Base-by-base conservation (phyloP, 2,797 vertebrate species). In the Bufotes viridis region DNA sequence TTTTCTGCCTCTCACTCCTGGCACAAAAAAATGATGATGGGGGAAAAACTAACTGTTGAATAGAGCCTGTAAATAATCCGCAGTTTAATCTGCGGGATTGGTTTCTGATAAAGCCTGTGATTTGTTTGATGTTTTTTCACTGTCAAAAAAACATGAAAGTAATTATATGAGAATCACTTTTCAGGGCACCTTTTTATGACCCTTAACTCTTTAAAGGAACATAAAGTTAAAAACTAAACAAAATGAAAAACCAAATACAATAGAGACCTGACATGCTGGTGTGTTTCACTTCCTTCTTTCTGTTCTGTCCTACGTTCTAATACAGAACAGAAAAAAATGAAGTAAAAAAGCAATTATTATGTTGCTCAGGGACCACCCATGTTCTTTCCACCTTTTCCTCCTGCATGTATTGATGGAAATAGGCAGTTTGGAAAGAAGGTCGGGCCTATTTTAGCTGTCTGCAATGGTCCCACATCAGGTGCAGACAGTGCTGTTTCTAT, bases 61-160 rank as follows among this genome's bases (percentile, higher is more conserved):
- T 61, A 57, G 12, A 75, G 55, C 75, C 55, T 17, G n/a, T 51
- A 84, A 84, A 57, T 74, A 84, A 84, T 84, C 63, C 55, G 49
- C 26, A 3, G 7, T 58, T 75, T 84, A 84, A 84, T 84, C 69
- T 84, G 29, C 20, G 20, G 67, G 24, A 74, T 72, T 84, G 82
- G 24, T 60, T 72, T 26, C 24, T 58, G 69, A 74, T 74, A 69
- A 57, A 55, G 24, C 51, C 81, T 82, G 12, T 49, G 22, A 70
- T 83, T 83, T 29, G 26, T 83, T 57, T 55, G 14, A 53, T 82
- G 8, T 26, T 17, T 69, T 22, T 42, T 42, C 42, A 42, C 42
- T 42, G 65, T 57, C 29, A 57, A 29, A 29, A 29, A 58, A 60
- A 79, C 53, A 29, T 79, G n/a, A 79, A 79, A 80, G 78, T 60